Conservation (phyloP, 2,113 vertebrate species). For the Eurystomus gularis region DNA sequence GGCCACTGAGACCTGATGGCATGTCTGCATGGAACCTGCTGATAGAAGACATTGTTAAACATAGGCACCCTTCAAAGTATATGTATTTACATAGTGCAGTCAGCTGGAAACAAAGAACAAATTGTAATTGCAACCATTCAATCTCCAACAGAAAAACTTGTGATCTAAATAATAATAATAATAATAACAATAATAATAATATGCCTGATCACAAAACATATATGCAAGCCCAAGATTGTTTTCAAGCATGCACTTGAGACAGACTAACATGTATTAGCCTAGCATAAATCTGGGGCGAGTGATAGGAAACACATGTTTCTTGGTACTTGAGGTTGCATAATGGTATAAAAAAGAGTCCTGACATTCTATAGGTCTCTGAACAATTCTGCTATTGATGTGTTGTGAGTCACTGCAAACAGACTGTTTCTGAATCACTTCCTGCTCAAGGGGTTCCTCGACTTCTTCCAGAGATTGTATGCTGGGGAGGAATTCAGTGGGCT, state of each 20-base stretch:
- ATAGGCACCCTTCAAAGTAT: not conserved
- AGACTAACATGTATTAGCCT: not conserved
- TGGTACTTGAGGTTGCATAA: conserved; percentile 48
- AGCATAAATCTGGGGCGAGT: conserved; percentile 18
- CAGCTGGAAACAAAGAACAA: not conserved
- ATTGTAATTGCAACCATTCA: not conserved
- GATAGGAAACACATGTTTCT: conserved; percentile 75
- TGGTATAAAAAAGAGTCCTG: conserved; percentile 55
- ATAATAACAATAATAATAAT: not conserved
- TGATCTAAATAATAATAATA: not conserved
- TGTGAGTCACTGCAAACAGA: conserved; percentile 69
- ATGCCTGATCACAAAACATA: not conserved
- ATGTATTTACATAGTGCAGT: not conserved
- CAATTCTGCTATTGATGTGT: conserved; percentile 67
- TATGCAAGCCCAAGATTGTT: not conserved
- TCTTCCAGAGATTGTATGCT: conserved; percentile 29
- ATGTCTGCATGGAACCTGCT: not conserved
- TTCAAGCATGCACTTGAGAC: not conserved
- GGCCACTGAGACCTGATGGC: not conserved
- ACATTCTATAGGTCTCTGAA: conserved; percentile 66
- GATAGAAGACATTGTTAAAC: not conserved
- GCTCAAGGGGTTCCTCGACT: conserved; percentile 49
- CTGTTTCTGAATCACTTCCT: conserved; percentile 79
- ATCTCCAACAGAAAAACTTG: not conserved
- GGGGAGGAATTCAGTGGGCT: conserved; percentile 40